phyloP scores from a whole-genome alignment of 2,797 vertebrate genomes.

The Lateolabrax maculatus region DNA sequence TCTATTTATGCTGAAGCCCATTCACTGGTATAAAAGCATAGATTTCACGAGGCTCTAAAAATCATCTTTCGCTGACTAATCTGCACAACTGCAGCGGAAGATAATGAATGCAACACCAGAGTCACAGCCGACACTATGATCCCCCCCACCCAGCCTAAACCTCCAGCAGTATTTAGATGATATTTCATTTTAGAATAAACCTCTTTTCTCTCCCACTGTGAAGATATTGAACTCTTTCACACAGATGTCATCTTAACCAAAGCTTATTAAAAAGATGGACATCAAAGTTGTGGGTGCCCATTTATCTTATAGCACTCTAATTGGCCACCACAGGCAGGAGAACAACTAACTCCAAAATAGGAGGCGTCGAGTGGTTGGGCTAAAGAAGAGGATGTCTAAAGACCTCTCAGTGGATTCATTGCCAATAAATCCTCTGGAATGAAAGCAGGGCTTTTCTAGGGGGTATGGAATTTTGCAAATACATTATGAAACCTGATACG shows the following conservation, averaged over 20 bases:
- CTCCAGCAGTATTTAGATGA: conserved; percentile 85
- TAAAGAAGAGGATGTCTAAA: conserved; percentile 80
- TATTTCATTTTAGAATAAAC: conserved; percentile 87
- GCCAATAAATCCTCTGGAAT: conserved; percentile 83
- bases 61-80: conserved; percentile 82
- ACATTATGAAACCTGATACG: conserved; percentile 82
- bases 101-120: conserved; percentile 80
- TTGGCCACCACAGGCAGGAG: conserved; percentile 85
- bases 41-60: conserved; percentile 74
- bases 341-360: conserved; percentile 85
- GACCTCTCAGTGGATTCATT: conserved; percentile 84
- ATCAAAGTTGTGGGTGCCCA: conserved; percentile 83
- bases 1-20: conserved; percentile 55
- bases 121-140: conserved; percentile 74
- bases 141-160: conserved; percentile 78
- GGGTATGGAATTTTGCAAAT: conserved; percentile 81
- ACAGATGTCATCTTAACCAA: conserved; percentile 88
- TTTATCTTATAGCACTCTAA: conserved; percentile 85
- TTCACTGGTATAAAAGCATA: conserved; percentile 62
- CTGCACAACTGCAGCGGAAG: conserved; percentile 78
- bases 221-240: conserved; percentile 87
- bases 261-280: conserved; percentile 89
- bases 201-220: conserved; percentile 85
- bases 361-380: conserved; percentile 74
- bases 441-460: conserved; percentile 75